Evolutionary conservation across 2,888 invertebrate species (phyloP), one percentile per base, ranked within the genome.

Genomic region (Gastracanthus pulcherrimus): DNA sequence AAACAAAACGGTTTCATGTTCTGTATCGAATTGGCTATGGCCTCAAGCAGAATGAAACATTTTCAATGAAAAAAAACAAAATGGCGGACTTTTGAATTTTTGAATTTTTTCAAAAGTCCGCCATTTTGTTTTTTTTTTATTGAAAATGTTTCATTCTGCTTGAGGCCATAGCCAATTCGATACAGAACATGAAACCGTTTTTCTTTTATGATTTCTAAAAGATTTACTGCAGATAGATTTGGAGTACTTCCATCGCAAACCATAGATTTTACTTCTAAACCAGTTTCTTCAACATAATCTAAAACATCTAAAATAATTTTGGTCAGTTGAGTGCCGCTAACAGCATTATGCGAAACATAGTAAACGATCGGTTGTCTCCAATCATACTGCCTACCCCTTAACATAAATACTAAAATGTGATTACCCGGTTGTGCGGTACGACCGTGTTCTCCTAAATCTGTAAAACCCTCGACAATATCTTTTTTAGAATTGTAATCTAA

Each of bases 351-450:
- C 16, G 84, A 82, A 26, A 86, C 67, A 76, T 81, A 84, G 81
- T 85, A 87, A 55, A 82, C 71, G 19, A 87, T 72, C 1, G 86
- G 85, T 48, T 86, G 85, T 70, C 86, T 86, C 87, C 87, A 87
- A 16, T 82, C 55, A 6, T 81, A 82, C 29, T 78, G 81, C 1
- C 85, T 62, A 4, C 86, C 86, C 38, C 83, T 78, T 9, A 86
- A 34, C 86, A 87, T 85, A 41, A 87, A 87, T 1, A 86, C 84
- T n/a, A 86, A 78, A 9, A 84, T 85, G 31, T 86, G 82, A 45
- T 83, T 86, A 6, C 85, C 87, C 7, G 81, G n/a, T 66, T 82
- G 58, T 3, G 84, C 76, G 0, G 38, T 69, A 1, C 85, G 76
- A 19, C 84, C 85, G 23, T 84, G 76, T 64, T n/a, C n/a, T n/a